Evolutionary conservation across 1,140 invertebrate genomes (phyloP).

Genomic region (Calephelis virginiensis): DNA sequence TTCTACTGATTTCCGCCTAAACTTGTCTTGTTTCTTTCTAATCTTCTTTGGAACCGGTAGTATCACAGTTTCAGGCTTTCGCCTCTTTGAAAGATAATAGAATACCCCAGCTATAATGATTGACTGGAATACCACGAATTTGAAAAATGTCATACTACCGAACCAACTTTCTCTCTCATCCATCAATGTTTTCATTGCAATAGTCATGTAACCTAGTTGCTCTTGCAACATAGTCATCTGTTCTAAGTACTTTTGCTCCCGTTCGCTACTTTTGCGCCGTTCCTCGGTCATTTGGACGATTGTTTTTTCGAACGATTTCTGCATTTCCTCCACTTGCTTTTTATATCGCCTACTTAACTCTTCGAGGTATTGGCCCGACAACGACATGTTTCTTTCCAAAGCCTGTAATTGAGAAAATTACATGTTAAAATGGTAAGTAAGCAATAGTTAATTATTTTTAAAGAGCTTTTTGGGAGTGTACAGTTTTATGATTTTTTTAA

Average conservation of each 20-base stretch:
- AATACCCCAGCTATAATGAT: constrained; percentile 57
- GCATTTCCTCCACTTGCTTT: constrained; percentile 97
- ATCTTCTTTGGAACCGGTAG: constrained; percentile 53
- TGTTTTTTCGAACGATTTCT: constrained; percentile 90
- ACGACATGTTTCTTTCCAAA: constrained; percentile 96
- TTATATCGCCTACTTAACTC: constrained; percentile 96
- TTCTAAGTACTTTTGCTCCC: constrained; percentile 83
- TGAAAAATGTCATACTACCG: constrained; percentile 79
- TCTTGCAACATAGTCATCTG: constrained; percentile 80
- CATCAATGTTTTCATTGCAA: constrained; percentile 79
- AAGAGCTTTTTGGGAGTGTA: too few species aligned
- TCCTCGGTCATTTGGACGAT: constrained; percentile 87
- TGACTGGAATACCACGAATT: constrained; percentile 67
- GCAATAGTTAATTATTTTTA: too few species aligned
- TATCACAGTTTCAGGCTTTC: constrained; percentile 48
- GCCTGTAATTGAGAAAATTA: constrained; percentile 79
- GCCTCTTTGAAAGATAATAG: constrained; percentile 60
- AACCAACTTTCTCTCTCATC: constrained; percentile 83
- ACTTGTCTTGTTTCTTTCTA: constrained; percentile 60
- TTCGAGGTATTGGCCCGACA: constrained; percentile 96
- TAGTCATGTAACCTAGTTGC: constrained; percentile 81
- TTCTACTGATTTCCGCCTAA: constrained; percentile 81
- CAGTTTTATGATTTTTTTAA: too few species aligned
- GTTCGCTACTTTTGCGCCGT: constrained; percentile 83
- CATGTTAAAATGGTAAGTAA: too few species aligned